phyloP scores from a whole-genome alignment of 2,113 vertebrate genomes.

The Lichenostomus cassidix region DNA sequence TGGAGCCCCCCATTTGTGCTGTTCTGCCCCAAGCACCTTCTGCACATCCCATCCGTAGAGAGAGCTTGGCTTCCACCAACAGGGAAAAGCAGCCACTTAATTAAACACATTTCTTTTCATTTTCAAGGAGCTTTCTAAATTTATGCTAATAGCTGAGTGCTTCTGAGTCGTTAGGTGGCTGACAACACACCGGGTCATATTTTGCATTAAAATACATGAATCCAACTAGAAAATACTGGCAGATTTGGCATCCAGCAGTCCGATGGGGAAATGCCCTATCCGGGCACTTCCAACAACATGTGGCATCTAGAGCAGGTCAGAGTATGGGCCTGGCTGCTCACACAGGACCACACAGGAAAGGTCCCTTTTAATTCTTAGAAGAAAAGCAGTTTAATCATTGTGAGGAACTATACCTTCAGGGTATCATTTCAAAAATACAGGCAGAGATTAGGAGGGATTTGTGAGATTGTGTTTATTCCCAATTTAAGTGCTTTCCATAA shows the following conservation, averaged over 20 bases:
- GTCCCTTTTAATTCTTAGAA: conserved; percentile 46
- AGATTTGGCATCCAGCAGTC: not conserved
- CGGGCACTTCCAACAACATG: not conserved
- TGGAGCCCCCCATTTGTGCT: accelerated
- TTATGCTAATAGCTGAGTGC: not conserved
- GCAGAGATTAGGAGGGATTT: conserved; percentile 71
- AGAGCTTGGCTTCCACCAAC: not conserved
- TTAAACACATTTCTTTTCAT: not conserved
- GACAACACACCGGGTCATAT: not conserved
- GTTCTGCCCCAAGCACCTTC: accelerated
- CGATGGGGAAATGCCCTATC: not conserved
- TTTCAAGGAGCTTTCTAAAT: not conserved
- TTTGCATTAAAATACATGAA: conserved; percentile 4
- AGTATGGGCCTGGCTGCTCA: not conserved
- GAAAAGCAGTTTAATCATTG: conserved; percentile 62
- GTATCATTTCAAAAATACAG: conserved; percentile 37
- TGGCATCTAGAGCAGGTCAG: not conserved
- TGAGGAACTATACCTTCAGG: conserved; percentile 59
- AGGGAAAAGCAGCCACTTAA: not conserved
- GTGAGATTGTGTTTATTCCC: conserved; percentile 66
- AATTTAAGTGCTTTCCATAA: conserved; percentile 73
- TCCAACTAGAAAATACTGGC: not conserved
- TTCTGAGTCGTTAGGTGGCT: not conserved
- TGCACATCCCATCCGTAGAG: not conserved
- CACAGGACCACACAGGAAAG: not conserved